Base-by-base conservation (phyloP, 2,888 invertebrate species). In the Ischnura elegans region DNA sequence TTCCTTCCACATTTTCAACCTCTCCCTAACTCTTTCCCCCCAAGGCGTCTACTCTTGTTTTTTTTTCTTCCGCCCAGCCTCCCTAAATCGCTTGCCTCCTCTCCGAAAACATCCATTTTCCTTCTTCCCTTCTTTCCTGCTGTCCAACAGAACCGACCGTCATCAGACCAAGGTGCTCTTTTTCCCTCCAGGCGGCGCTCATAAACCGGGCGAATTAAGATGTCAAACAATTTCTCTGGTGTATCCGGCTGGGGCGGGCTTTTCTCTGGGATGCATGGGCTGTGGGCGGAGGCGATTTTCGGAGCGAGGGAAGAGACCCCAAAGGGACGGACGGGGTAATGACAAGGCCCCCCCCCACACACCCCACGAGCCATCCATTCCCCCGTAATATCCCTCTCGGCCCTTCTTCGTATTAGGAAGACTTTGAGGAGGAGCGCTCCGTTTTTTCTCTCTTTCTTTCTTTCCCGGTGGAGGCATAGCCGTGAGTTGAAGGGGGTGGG, bases 121-220 rank as follows among this genome's bases (percentile, higher is more conserved):
- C 36, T 45, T 4, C 36, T n/a, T 61, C 61, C 21, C 61, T 36
- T 21, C 43, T 25, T 21, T 61, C 61, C 25, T 21, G 5, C 76
- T 16, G 1, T 76, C 76, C 29, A 76, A 51, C n/a, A n/a, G 8
- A 13, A 76, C 76, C 29, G 76, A 36, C 76, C 51, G 51, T 51
- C 51, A 8, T 51, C 51, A 36, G 76, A 86, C 29, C 45, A 86
- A 25, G 43, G n/a, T 25, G 43, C 86, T 36, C 46, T 36, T 86
- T 46, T 36, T 45, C n/a, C 86, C 86, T n/a, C 43, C 36, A 45
- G 45, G 86, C 86, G 45, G 86, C 86, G 86, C 86, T 86, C 86
- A 86, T 46, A 86, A 46, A 46, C 45, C 86, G 46, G 45, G 43
- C 86, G 43, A 86, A 86, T 86, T 46, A 86, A 86, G 86, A 86